Conservation (phyloP, 2,797 vertebrate species). For the Malacoctenus gilli region DNA sequence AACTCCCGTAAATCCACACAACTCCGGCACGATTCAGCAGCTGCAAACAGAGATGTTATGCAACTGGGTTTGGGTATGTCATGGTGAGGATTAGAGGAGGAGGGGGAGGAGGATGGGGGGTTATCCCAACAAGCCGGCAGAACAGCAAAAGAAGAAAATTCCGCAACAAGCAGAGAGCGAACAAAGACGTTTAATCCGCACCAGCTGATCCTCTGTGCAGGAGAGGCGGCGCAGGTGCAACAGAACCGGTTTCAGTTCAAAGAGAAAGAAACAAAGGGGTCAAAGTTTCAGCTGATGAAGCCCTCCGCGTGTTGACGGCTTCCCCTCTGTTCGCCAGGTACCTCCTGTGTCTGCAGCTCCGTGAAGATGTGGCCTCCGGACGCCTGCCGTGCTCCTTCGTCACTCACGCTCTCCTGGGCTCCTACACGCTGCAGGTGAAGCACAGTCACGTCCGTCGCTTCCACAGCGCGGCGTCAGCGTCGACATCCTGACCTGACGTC, state of each 20-base stretch:
- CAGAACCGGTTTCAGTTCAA: slow-evolving; percentile 17
- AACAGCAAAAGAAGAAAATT: slow-evolving; percentile 20
- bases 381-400: slow-evolving; percentile 95
- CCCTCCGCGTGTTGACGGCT: neutral
- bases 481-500: too few relatives aligned
- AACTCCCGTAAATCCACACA: neutral
- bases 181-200: slow-evolving; percentile 36
- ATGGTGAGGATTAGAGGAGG: slow-evolving; percentile 22
- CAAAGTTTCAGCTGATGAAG: neutral
- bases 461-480: neutral
- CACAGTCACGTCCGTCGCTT: neutral
- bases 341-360: slow-evolving; percentile 95
- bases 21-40: neutral
- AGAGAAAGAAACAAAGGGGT: slow-evolving; percentile 14
- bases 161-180: slow-evolving; percentile 11
- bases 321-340: slow-evolving; percentile 80
- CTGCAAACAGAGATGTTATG: slow-evolving; percentile 10
- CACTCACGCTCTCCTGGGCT: slow-evolving; percentile 93
- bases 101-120: too few relatives aligned
- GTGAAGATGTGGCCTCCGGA: slow-evolving; percentile 91
- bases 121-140: slow-evolving; percentile 12
- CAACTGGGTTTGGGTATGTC: slow-evolving; percentile 8
- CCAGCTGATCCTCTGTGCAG: slow-evolving; percentile 12
- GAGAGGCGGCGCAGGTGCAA: slow-evolving; percentile 22
- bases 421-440: slow-evolving; percentile 88